phyloP scores from a whole-genome alignment of 2,797 vertebrate genomes.

The Premnoplex brunnescens region DNA sequence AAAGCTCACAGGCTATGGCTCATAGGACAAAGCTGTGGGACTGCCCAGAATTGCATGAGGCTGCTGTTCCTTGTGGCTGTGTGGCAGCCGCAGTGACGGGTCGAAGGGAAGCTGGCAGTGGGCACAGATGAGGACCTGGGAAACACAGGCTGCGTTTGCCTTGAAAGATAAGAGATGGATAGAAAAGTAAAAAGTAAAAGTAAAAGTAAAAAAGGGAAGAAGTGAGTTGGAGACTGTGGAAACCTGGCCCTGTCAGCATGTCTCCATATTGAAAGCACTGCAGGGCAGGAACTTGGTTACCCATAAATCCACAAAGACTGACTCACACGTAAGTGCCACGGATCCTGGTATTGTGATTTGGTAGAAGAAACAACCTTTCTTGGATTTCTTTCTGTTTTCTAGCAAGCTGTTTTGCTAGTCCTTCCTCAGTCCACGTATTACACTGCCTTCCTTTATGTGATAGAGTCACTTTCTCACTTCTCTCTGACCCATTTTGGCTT shows the following conservation, averaged over 20 bases:
- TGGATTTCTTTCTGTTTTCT: not conserved
- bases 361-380: not conserved
- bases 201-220: not conserved
- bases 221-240: not conserved
- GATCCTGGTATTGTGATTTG: not conserved
- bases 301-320: not conserved
- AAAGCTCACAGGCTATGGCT: not conserved
- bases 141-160: not conserved
- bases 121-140: not conserved
- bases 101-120: not conserved
- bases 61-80: rapidly evolving
- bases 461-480: not conserved
- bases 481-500: not conserved
- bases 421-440: not conserved
- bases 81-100: rapidly evolving
- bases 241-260: not conserved
- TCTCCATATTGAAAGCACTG: not conserved
- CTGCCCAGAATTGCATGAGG: not conserved
- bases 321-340: not conserved
- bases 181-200: not conserved
- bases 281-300: not conserved
- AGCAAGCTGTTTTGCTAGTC: not conserved
- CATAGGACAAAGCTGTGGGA: not conserved
- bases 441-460: not conserved
- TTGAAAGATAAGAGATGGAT: not conserved